Evolutionary conservation across 2,797 vertebrate species (phyloP), one percentile per base, ranked within the genome.

Genomic region (Danio aesculapii): DNA sequence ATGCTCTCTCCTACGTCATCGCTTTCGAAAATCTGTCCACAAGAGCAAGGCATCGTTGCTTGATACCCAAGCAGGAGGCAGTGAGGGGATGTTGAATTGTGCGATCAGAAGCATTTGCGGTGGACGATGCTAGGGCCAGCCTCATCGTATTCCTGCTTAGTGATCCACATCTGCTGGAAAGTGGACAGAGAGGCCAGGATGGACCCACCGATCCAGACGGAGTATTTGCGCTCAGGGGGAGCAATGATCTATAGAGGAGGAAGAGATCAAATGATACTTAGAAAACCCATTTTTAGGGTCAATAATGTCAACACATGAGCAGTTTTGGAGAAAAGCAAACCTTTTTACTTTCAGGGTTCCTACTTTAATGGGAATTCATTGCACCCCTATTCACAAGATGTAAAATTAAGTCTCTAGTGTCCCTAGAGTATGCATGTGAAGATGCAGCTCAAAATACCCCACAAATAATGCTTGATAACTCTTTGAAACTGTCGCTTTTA

Each of bases 161-260:
- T 98, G 96, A 99, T 99, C 98, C 98, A 99, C 98, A 99, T 99
- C 95, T 99, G 97, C 94, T 99, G 98, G 96, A 99, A 99, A 93
- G 98, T 99, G 93, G 98, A 99, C 92, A 99, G 95, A 75, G 98
- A 99, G 77, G 98, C 98, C 95, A 99, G 92, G 94, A 99, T 99
- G 88, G 98, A 99, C 88, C 98, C 98, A 0, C 98, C 98, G 75
- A 99, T 99, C 98, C 98, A 99, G 90, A 99, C 98, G 0, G 98
- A 99, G 95, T 99, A 99, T 91, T 99, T 99, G 83, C 96, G 95
- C 95, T 98, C 97, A 50, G 97, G 97, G 0, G 96, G 97, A 78
- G 97, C 96, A 41, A 98, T 98, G 94, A 98, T 98, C 97, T 98
- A 87, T 14, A 82, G 44, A 41, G n/a, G 49, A 75, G 16, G 41